Percentiles rank a stretch among this genome's conserved stretches.
Evolutionary conservation across 1,140 invertebrate genomes (phyloP).

Genomic region (Drosophila bocki): DNA sequence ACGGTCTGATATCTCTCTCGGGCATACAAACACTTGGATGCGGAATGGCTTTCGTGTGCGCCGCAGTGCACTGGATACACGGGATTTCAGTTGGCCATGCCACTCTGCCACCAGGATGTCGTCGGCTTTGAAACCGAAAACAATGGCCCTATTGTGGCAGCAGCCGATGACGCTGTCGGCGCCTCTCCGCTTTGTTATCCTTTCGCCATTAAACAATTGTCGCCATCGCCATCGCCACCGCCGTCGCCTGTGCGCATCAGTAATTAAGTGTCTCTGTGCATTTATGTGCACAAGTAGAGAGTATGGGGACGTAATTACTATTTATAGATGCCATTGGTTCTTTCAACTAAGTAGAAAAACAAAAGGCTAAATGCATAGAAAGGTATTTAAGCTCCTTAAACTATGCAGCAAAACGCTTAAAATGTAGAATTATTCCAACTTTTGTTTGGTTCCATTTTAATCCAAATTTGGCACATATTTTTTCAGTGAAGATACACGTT

Average conservation of each 20-base stretch:
- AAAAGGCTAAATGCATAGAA: conserved; percentile 6
- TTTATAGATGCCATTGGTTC: conserved; percentile 28
- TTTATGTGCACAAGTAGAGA: conserved; percentile 16
- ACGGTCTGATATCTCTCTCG: conserved; percentile 33
- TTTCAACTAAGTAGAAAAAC: conserved; percentile 2
- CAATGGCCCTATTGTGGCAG: conserved; percentile 59
- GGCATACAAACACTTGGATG: conserved; percentile 68
- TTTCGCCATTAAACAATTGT: conserved; percentile 65
- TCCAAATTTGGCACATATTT: background rate
- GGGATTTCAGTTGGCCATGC: conserved; percentile 64
- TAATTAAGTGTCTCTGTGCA: conserved; percentile 59
- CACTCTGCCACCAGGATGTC: conserved; percentile 66
- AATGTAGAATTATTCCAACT: background rate
- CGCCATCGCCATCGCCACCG: background rate
- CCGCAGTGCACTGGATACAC: conserved; percentile 65
- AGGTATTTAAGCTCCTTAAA: background rate
- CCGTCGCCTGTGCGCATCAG: conserved; percentile 39
- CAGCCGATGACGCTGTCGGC: conserved; percentile 31
- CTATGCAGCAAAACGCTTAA: conserved; percentile 1
- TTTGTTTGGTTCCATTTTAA: background rate
- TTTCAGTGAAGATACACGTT: background rate
- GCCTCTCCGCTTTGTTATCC: conserved; percentile 25
- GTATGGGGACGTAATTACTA: conserved; percentile 29
- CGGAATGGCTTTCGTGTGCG: conserved; percentile 71
- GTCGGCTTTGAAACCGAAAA: conserved; percentile 68